Conservation (phyloP, 2,113 vertebrate genomes). For the Podarcis raffonei region DNA sequence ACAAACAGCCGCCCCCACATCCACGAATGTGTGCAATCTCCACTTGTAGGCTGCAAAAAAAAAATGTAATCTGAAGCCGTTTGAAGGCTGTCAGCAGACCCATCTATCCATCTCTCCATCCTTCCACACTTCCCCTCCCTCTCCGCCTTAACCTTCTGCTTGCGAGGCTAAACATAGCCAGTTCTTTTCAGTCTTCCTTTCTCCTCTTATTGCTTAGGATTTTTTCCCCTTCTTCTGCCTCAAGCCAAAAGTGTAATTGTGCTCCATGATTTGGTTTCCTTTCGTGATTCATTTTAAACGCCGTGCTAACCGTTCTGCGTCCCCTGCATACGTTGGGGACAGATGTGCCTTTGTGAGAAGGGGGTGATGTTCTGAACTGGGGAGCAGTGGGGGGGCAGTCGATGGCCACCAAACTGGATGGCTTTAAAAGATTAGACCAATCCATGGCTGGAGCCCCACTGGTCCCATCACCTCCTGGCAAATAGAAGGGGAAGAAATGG, state of each 20-base stretch:
- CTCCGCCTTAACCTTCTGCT: background rate
- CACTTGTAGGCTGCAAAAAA: too few relatives aligned
- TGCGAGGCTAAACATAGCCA: background rate
- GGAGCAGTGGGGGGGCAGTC: background rate
- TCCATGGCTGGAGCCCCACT: too few relatives aligned
- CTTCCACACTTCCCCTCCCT: background rate
- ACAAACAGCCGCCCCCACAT: background rate
- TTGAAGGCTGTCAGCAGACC: background rate
- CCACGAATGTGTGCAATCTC: background rate
- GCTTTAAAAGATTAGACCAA: too few relatives aligned
- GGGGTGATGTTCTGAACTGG: background rate
- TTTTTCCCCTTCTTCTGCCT: background rate
- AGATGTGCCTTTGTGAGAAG: too few relatives aligned
- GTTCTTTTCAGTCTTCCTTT: background rate
- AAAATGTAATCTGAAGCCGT: background rate
- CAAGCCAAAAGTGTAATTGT: too few relatives aligned
- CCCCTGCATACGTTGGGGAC: too few relatives aligned
- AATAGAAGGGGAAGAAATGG: too few relatives aligned
- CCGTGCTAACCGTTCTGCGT: too few relatives aligned
- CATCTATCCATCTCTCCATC: background rate
- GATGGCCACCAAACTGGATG: too few relatives aligned
- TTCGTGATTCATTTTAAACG: too few relatives aligned
- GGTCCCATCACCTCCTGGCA: too few relatives aligned
- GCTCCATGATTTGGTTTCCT: too few relatives aligned
- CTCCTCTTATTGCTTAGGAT: background rate